Evolutionary conservation across 2,888 invertebrate species (phyloP).

Genomic region (Clunio marinus): DNA sequence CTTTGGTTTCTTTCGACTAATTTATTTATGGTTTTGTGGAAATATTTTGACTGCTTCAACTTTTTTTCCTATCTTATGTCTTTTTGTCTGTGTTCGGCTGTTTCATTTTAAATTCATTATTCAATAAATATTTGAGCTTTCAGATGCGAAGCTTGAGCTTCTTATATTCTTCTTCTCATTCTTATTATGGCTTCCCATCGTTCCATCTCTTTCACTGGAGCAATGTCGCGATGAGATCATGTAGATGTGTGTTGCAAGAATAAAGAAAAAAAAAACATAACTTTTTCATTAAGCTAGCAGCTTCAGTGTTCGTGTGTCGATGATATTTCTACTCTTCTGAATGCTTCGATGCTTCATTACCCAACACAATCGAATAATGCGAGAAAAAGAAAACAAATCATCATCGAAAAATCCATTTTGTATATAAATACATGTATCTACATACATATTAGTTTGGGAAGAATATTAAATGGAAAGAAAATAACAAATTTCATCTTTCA

Average conservation of each 20-base stretch:
- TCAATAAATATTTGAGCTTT: slow-evolving; percentile 31
- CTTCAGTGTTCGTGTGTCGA: background rate
- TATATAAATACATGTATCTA: too few relatives aligned
- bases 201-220: background rate
- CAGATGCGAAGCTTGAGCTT: background rate
- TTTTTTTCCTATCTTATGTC: background rate
- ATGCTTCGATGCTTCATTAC: background rate
- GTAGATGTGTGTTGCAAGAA: slow-evolving; percentile 1
- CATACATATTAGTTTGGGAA: slow-evolving; percentile 18
- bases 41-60: slow-evolving; percentile 9
- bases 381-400: slow-evolving; percentile 9
- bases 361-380: slow-evolving; percentile 9
- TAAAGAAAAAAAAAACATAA: background rate
- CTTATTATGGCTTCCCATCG: slow-evolving; percentile 6
- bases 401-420: slow-evolving; percentile 24
- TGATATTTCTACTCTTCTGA: background rate
- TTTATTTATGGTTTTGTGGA: slow-evolving; percentile 8
- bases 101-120: slow-evolving; percentile 18
- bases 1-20: background rate
- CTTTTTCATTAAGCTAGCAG: slow-evolving; percentile 14
- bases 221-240: slow-evolving; percentile 16
- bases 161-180: background rate
- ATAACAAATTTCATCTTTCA: slow-evolving; percentile 32
- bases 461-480: slow-evolving; percentile 32
- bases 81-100: background rate